These are phyloP conservation scores for Solenopsis invicta DNA, from an alignment of 1,140 invertebrate genomes.

Conservation along the genomic window DNA sequence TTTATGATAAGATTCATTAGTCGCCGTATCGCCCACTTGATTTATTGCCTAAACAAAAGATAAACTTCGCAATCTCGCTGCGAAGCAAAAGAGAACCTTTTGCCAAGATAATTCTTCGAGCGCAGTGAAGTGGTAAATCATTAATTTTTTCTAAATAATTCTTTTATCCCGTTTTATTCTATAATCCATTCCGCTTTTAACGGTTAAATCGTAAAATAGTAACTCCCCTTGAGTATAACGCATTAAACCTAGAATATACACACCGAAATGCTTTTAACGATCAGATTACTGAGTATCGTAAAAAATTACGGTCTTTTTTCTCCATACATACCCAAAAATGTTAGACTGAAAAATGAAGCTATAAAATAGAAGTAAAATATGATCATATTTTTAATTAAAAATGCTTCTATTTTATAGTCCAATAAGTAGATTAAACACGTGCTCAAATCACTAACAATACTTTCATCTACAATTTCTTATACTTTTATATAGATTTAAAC, in stretches of 20 bases:
- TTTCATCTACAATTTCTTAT: too few species aligned
- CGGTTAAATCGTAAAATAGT: slow-evolving; percentile 11
- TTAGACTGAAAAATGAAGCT: slow-evolving; percentile 9
- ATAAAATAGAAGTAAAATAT: slow-evolving; percentile 19
- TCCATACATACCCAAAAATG: background rate
- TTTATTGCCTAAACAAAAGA: slow-evolving; percentile 51
- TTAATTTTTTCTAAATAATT: slow-evolving; percentile 49
- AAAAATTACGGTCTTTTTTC: background rate
- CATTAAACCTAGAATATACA: slow-evolving; percentile 5
- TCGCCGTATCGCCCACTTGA: slow-evolving; percentile 37
- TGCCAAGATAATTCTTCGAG: slow-evolving; percentile 6
- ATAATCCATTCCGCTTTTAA: background rate
- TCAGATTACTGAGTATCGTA: background rate
- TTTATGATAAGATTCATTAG: slow-evolving; percentile 59
- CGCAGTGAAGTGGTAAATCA: background rate
- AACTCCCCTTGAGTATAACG: background rate
- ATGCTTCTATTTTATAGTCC: too few species aligned
- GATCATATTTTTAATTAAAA: background rate
- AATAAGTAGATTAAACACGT: too few species aligned
- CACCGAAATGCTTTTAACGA: slow-evolving; percentile 7
- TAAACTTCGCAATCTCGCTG: slow-evolving; percentile 16
- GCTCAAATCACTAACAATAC: too few species aligned
- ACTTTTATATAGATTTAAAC: too few species aligned
- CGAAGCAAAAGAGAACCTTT: background rate
- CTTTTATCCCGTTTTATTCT: background rate